Base-by-base conservation (phyloP, 2,113 vertebrate species). In the Castor canadensis region DNA sequence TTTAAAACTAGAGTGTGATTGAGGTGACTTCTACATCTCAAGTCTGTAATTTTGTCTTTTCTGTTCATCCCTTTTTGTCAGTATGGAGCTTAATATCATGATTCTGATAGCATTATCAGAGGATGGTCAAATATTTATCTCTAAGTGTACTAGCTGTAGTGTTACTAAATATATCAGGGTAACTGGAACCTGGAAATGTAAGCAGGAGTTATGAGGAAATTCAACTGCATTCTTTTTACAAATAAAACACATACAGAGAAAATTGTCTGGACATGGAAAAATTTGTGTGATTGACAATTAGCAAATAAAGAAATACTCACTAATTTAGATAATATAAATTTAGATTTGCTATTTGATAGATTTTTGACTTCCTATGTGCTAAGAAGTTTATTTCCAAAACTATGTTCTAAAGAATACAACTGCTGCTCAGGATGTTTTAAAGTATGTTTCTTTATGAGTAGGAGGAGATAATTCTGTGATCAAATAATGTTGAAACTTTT, bases 271-370 rank as follows among this genome's bases (percentile, higher is more conserved):
- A 71, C 8, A 62, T 3, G 47, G 35, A 62, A 80, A 49, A 56
- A n/a, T 77, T 56, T 38, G 5, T 13, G 12, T 66, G 60, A 38
- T 2, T 58, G 15, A 49, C 24, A 73, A 28, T 77, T 75, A 92
- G 17, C 26, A 87, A 77, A 56, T 45, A 5, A 58, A 87, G 20
- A 62, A 22, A 32, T 0, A 5, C 3, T 73, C 3, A 40, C 9
- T 20, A 67, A 30, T 9, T 52, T 54, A 43, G 12, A 45, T 0
- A n/a, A 32, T 3, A 26, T 6, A 3, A 7, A 0, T 28, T 28
- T 22, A 58, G 43, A 72, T 38, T 64, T 72, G 19, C 20, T 76
- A 2, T 30, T 19, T 56, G 15, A 82, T 43, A 66, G 17, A 12
- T 24, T 24, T 80, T 80, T 72, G 54, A 67, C 12, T 73, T 1